Conservation (phyloP, 2,113 vertebrate species). For the Tympanuchus pallidicinctus region DNA sequence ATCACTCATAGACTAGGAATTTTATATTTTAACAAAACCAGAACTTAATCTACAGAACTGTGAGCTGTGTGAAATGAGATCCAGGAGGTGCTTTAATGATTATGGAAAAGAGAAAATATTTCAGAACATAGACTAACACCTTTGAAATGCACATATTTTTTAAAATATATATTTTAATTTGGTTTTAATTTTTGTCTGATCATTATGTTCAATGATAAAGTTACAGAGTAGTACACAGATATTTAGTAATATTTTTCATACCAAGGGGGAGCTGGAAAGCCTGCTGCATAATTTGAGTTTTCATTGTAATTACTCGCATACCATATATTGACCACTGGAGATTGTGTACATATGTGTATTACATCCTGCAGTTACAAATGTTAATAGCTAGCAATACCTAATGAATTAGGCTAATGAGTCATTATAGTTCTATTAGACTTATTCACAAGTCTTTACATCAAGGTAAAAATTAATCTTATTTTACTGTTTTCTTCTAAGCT, state of each 20-base stretch:
- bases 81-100: slow-evolving; percentile 11
- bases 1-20: not conserved
- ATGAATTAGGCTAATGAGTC: not conserved
- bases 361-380: not conserved
- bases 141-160: slow-evolving; percentile 2
- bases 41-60: not conserved
- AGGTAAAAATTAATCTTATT: not conserved
- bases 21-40: slow-evolving; percentile 23
- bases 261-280: not conserved
- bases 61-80: slow-evolving; percentile 25
- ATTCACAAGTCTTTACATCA: not conserved
- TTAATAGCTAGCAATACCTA: slow-evolving; percentile 3
- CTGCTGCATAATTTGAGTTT: not conserved
- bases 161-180: not conserved
- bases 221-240: not conserved
- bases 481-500: not conserved
- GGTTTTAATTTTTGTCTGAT: not conserved
- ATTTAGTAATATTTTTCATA: not conserved
- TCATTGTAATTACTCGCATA: not conserved
- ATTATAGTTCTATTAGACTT: not conserved
- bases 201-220: not conserved
- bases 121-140: not conserved
- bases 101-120: not conserved
- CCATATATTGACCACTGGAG: not conserved
- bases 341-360: not conserved